Percentiles rank a stretch among this genome's conserved stretches.
Evolutionary conservation across 2,888 invertebrate species (phyloP).

Genomic region (Hydropsyche betteni): DNA sequence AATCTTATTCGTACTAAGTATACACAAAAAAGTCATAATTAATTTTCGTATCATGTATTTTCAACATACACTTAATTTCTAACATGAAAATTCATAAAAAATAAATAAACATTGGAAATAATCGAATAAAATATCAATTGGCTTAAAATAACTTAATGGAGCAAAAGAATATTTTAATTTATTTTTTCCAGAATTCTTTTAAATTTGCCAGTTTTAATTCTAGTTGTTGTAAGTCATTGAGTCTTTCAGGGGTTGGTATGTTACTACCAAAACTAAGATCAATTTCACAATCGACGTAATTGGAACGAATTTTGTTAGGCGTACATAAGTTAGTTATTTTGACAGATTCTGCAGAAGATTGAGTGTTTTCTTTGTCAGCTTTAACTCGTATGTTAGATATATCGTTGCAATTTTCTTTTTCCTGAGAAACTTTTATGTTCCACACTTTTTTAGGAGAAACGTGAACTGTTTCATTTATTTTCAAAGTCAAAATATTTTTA

Average conservation of each 20-base stretch:
- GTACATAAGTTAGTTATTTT: not conserved
- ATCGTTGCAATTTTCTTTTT: not conserved
- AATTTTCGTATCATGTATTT: too few species aligned
- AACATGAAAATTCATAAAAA: too few species aligned
- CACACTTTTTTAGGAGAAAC: constrained; percentile 48
- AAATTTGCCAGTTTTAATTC: constrained; percentile 61
- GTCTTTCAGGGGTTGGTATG: constrained; percentile 59
- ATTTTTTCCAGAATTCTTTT: constrained; percentile 53
- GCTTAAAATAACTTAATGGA: not conserved
- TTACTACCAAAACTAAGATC: constrained; percentile 49
- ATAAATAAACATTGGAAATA: not conserved
- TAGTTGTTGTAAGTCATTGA: constrained; percentile 62
- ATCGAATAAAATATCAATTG: too few species aligned
- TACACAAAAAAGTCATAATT: too few species aligned
- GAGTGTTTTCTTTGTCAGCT: constrained; percentile 40
- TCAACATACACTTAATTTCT: too few species aligned
- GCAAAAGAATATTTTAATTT: constrained; percentile 15
- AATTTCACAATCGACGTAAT: constrained; percentile 46
- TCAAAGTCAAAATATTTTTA: constrained; percentile 45
- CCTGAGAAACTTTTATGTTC: constrained; percentile 43
- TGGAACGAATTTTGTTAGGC: constrained; percentile 16
- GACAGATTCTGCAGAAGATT: not conserved
- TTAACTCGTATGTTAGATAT: constrained; percentile 10
- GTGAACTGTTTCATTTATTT: constrained; percentile 37
- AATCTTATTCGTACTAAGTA: too few species aligned